These are phyloP conservation scores for Desmophyllum pertusum DNA, from an alignment of 92 coral and sea anemone genomes.

Conservation along the genomic window DNA sequence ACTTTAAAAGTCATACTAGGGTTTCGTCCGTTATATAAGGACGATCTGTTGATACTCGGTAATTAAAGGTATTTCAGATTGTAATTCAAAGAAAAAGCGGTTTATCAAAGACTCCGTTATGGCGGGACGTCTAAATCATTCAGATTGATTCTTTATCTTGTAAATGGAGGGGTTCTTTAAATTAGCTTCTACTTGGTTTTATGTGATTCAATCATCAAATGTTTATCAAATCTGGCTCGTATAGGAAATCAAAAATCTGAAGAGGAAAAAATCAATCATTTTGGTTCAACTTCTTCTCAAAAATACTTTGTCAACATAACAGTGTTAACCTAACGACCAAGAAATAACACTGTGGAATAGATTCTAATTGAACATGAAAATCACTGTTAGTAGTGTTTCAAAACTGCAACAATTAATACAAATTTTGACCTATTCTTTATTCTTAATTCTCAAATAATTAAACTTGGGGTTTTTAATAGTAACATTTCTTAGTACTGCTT, in stretches of 20 bases:
- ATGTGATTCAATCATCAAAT: neutral
- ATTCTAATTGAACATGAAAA: neutral
- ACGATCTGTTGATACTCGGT: neutral
- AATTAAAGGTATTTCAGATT: neutral
- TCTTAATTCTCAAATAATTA: too few species aligned
- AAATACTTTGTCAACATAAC: neutral
- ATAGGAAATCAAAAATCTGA: neutral
- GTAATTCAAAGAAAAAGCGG: neutral
- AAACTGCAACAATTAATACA: neutral
- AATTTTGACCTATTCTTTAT: too few species aligned
- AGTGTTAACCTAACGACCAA: neutral
- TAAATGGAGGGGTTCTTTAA: neutral
- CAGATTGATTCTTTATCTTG: neutral
- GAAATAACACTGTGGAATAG: neutral
- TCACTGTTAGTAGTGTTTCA: constrained; percentile 1
- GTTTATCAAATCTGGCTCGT: neutral
- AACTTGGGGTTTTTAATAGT: neutral
- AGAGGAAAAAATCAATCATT: neutral
- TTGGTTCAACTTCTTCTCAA: neutral
- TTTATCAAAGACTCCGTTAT: neutral
- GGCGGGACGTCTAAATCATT: neutral
- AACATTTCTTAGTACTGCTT: neutral
- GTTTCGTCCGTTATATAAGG: neutral
- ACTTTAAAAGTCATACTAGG: neutral
- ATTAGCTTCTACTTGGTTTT: neutral